Base-by-base conservation (phyloP, 2,113 vertebrate genomes). In the Antennarius striatus region DNA sequence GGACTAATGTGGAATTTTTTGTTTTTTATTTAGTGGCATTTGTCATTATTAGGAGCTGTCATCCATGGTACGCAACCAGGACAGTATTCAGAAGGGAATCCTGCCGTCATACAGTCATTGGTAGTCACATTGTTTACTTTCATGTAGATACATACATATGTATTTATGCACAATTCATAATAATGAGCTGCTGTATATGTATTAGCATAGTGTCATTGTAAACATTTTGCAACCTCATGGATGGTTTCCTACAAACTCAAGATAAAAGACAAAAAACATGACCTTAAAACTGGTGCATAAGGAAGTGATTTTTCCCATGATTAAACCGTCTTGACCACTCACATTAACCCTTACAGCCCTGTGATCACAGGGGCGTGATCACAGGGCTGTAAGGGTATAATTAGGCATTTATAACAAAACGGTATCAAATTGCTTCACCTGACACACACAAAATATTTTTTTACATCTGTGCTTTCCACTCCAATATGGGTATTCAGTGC, bases 261-360 rank as follows among this genome's bases (percentile, higher is more conserved):
- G 79, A 81, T 72, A 88, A 83, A 87, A 88, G 73, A 71, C 15
- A n/a, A 32, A 61, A 28, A 76, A 81, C 80, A 68, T 69, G 56
- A 80, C 71, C 73, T 84, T 68, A 71, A 77, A 79, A 62, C 11
- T 13, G 43, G 68, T 71, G 77, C 69, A 75, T 43, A 51, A 51
- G 56, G 70, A 76, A 68, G 17, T 48, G 59, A 79, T 74, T 86
- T 13, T 51, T 74, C 13, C 67, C 75, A 85, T 75, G 56, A 58
- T 46, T 68, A 36, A 75, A 51, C 63, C 54, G 30, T 63, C 43
- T 45, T 55, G 17, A 69, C 54, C 14, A 68, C 12, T 50, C 62
- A 58, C 71, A 77, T 76, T 13, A 75, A 6, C 29, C 42, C 64
- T 68, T 73, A 68, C 64, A 45, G 58, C 66, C 28, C 28, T 73